Base-by-base conservation (phyloP, 2,113 vertebrate genomes). In the Chlorodrepanis virens region DNA sequence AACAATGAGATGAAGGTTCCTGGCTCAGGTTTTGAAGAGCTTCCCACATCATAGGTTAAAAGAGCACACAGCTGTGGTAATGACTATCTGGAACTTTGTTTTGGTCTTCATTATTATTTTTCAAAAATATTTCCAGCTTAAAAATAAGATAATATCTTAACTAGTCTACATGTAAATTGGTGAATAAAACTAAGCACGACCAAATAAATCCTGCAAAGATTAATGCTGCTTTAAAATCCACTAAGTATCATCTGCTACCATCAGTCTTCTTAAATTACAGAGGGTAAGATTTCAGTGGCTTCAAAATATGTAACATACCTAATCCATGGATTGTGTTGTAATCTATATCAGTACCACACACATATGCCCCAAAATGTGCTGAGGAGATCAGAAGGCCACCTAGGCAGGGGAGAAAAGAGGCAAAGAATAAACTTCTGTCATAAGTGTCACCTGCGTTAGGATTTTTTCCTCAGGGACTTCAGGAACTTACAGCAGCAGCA, bases 301-400 rank as follows among this genome's bases (percentile, higher is more conserved):
- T 78, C 37, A 21, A 70, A 94, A 91, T 5, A 50, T 0, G 14
- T n/a, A 82, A 97, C 98, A 84, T 98, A 99, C 99, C 99, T 97
- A 98, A 98, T 78, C 99, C 99, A 35, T 99, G 99, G 84, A 99
- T 98, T 65, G 98, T 99, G 97, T 99, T 99, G 97, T 99, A 99
- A 97, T 99, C 99, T 78, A 99, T 99, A 94, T 99, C 99, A 60
- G 98, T 98, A 87, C 99, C 99, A 93, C 97, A 99, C 6, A 99
- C 99, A 40, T 99, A 99, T 1, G 99, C 99, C 89, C 99, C 99
- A 91, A 99, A 99, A 96, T 99, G 99, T 76, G 99, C 99, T 90
- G 99, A 99, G 23, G 99, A 99, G 33, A 99, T 98, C 77, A 99
- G 97, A 85, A 99, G 98, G 86, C 99, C 99, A 91, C 99, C 99